phyloP scores from a whole-genome alignment of 64 coral and sea anemone species.

The Porites australiensis region DNA sequence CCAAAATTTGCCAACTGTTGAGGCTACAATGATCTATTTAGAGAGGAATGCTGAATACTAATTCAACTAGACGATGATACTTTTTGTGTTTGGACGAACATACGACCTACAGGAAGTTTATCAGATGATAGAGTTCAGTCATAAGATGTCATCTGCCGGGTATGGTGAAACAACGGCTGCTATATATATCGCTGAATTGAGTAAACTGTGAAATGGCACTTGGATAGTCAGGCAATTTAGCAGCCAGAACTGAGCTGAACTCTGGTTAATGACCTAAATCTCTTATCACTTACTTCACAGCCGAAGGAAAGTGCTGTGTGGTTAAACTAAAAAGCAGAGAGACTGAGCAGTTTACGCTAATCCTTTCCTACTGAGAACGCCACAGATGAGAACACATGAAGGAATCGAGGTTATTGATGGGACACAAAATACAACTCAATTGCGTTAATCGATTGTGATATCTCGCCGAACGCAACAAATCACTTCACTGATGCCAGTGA shows the following conservation, averaged over 20 bases:
- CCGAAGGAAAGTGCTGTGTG: conserved; percentile 62
- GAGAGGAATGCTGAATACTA: not conserved
- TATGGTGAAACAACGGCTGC: not conserved
- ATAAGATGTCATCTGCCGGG: not conserved
- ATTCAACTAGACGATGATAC: not conserved
- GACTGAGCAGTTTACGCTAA: not conserved
- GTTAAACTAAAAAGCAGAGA: conserved; percentile 29
- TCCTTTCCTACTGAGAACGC: not conserved
- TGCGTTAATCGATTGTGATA: conserved; percentile 17
- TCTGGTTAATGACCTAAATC: conserved; percentile 52
- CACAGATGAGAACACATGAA: too few relatives aligned
- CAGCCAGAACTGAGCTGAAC: conserved; percentile 11
- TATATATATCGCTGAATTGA: not conserved
- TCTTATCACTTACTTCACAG: conserved; percentile 97
- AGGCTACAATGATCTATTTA: not conserved
- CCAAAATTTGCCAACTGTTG: not conserved
- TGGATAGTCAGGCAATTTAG: not conserved
- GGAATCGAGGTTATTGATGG: not conserved
- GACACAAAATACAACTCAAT: conserved; percentile 17
- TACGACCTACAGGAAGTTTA: conserved; percentile 6
- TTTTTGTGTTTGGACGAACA: conserved; percentile 6
- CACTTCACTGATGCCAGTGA: not conserved
- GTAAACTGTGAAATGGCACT: conserved; percentile 52
- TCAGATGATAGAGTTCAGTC: not conserved
- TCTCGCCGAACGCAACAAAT: conserved; percentile 26